Conservation (phyloP, 2,888 invertebrate species). For the Heteromurus nitidus region DNA sequence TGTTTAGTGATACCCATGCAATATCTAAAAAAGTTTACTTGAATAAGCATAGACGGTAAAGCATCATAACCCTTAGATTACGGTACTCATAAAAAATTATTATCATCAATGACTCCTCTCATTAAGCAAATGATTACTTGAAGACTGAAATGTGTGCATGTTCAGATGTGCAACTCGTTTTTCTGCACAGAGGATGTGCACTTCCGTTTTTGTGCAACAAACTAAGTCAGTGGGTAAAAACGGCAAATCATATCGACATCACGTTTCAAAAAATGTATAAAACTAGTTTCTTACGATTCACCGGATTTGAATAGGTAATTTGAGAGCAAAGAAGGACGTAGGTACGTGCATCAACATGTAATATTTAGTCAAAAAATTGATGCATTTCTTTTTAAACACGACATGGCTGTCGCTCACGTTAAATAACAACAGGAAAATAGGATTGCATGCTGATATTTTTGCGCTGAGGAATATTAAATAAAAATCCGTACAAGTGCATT, state of each 20-base stretch:
- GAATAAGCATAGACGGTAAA: neutral
- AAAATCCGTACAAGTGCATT: neutral
- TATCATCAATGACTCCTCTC: neutral
- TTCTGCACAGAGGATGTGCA: slow-evolving; percentile 1
- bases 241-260: neutral
- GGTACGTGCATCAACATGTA: neutral
- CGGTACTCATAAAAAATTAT: neutral
- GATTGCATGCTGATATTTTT: neutral
- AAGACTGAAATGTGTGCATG: neutral
- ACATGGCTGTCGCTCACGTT: neutral
- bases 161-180: neutral
- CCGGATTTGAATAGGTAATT: neutral
- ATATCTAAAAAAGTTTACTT: neutral
- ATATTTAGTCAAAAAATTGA: neutral
- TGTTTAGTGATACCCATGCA: neutral
- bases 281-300: neutral
- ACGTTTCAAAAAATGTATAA: neutral
- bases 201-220: slow-evolving; percentile 13
- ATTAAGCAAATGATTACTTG: neutral
- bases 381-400: neutral
- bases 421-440: no score
- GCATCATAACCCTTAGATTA: neutral
- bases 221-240: slow-evolving; percentile 37
- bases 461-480: neutral
- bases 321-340: neutral